Base-by-base conservation (phyloP, 2,888 invertebrate species). In the Trisateles emortualis region DNA sequence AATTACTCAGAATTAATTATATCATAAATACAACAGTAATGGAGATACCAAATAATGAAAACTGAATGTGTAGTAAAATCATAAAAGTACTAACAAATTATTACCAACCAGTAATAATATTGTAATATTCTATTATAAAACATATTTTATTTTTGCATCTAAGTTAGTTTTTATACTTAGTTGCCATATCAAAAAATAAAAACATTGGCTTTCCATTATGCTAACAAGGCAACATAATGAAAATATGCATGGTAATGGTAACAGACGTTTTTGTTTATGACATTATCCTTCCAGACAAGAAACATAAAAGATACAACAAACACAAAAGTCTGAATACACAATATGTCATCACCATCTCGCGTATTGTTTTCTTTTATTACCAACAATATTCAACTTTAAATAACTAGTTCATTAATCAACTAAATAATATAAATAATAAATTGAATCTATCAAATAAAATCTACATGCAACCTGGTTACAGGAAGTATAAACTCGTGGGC, bases 401-500 rank as follows among this genome's bases (percentile, higher is more conserved):
- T 33, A 1, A 32, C 32, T 32, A 11, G 9, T 8, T 3, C 29
- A 29, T 10, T 6, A 22, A 33, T 8, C 4, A 11, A 24, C 36
- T 6, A 52, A 13, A 52, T 42, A 11, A 2, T 10, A 44, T 1
- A 16, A 13, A 32, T 32, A 52, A 19, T 24, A 6, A 24, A 4
- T 9, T 9, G 13, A 24, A 19, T 10, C 29, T 9, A 29, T 9
- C n/a, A 11, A 52, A 57, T 52, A 42, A 57, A 39, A 17, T 19
- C 5, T 53, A 53, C 42, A 48, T 52, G 59, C 52, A 40, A 57
- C 38, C 41, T 54, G 35, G 44, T 43, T 52, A 54, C 71, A 65
- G 69, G 64, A 69, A 65, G 56, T 63, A 49, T 33, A 33, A 33
- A 35, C 55, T 66, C 59, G 53, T 66, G 59, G 56, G 45, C 54